Conservation (phyloP, 1,140 invertebrate species). For the Euwallacea fornicatus region DNA sequence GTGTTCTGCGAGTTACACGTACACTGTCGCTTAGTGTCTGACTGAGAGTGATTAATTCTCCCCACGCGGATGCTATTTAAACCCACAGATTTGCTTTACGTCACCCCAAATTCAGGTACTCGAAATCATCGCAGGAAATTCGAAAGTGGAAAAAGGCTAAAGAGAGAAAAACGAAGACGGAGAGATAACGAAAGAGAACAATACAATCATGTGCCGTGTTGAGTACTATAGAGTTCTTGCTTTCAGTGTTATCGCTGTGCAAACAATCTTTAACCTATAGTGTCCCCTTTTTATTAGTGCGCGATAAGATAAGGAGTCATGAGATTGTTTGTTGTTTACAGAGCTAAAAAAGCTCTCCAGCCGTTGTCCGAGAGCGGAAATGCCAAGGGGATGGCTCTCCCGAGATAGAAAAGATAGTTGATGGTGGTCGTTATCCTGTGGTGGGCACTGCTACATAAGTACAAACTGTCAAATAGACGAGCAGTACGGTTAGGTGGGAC, state of each 20-base stretch:
- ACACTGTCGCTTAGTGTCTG: too few relatives aligned
- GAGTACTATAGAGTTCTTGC: neutral
- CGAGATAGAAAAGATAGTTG: too few relatives aligned
- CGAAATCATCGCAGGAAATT: neutral
- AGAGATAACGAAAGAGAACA: neutral
- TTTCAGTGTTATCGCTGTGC: neutral
- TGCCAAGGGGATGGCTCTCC: too few relatives aligned
- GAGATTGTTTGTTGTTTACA: too few relatives aligned
- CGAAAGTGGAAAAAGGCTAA: neutral
- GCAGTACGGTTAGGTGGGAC: too few relatives aligned
- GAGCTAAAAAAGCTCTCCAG: too few relatives aligned
- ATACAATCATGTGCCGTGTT: neutral
- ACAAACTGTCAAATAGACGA: too few relatives aligned
- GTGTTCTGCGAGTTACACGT: too few relatives aligned
- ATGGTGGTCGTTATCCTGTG: too few relatives aligned
- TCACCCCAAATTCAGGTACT: neutral
- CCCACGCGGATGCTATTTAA: neutral
- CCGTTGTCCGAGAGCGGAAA: too few relatives aligned
- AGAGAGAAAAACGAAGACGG: too few relatives aligned
- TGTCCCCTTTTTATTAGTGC: neutral
- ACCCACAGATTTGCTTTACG: neutral
- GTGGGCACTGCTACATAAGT: too few relatives aligned
- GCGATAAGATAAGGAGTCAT: neutral
- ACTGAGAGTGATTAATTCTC: neutral
- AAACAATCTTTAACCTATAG: constrained; percentile 1